Base-by-base conservation (phyloP, 1,140 invertebrate species). In the Sinella curviseta region DNA sequence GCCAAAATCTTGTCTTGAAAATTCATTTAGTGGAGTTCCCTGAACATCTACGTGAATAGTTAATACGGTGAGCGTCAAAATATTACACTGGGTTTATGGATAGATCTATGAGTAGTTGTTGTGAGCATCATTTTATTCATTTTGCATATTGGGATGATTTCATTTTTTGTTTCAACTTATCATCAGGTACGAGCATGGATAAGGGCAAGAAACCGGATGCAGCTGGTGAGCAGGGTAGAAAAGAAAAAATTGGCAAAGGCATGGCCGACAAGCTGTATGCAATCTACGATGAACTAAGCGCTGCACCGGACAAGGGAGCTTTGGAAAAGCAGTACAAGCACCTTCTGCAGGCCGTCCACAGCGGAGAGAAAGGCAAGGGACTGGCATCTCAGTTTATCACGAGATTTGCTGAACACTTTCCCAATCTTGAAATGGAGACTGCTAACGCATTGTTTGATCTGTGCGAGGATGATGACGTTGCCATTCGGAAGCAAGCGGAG, bases 301-400 rank as follows among this genome's bases (percentile, higher is more conserved):
- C 95, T 86, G 93, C 95, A 55, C 95, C 95, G 86, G 95, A 97
- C 84, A 95, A 97, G 87, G 92, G 94, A 82, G 89, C 60, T 95
- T 93, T 96, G 90, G 93, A 95, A 86, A 90, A 91, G 78, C 94
- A 96, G 86, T 99, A 96, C 87, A 86, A 92, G 80, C 92, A 94
- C 86, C 96, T 97, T 84, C 87, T 99, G 1, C 91, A 91, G 55
- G 93, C 94, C 20, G 93, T 94, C 0, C 95, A 95, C 88, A 94
- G 94, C 55, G 91, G 91, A 28, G 90, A 93, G 14, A 96, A 95
- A 85, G 95, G 97, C 86, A 98, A 98, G 86, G 91, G 94, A 79
- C 88, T 99, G 76, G 95, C 95, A 30, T 95, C 96, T 30, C 96
- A 98, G 88, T 97, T 98, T 83, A 97, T 98, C 86, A 93, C 94